phyloP scores from a whole-genome alignment of 1,140 invertebrate species.

The Polypedilum vanderplanki region DNA sequence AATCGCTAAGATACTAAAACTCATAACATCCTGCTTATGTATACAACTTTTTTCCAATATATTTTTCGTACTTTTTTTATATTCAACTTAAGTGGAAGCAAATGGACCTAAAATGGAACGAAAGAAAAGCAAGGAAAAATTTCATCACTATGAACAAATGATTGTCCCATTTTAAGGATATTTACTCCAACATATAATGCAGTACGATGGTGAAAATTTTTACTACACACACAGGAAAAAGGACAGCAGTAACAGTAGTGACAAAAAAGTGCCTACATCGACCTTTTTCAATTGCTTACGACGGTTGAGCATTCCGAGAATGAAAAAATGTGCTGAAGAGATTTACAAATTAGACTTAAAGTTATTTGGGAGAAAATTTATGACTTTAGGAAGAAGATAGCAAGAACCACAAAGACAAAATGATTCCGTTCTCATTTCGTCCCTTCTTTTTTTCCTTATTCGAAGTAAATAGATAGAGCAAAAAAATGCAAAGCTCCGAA shows the following conservation, averaged over 20 bases:
- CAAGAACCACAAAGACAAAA: conserved; percentile 27
- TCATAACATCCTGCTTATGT: conserved; percentile 17
- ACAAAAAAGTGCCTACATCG: conserved; percentile 12
- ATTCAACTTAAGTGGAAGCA: not conserved
- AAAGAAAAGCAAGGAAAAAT: not conserved
- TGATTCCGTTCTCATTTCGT: conserved; percentile 1
- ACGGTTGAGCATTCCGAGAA: not conserved
- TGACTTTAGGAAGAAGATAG: conserved; percentile 25
- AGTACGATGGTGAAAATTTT: not conserved
- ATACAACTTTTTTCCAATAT: not conserved
- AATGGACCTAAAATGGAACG: not conserved
- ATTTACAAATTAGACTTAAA: conserved; percentile 28
- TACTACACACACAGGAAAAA: not conserved
- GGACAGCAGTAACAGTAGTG: not conserved
- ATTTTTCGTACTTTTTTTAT: not conserved
- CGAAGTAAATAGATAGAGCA: not conserved
- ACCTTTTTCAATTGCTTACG: conserved; percentile 19
- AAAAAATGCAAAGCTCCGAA: not conserved
- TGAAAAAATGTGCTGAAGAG: not conserved
- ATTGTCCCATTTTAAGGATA: not conserved
- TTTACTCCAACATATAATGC: not conserved
- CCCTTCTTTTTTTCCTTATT: not conserved
- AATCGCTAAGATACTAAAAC: conserved; percentile 11
- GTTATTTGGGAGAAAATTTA: conserved; percentile 16
- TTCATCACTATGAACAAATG: not conserved